Evolutionary conservation across 2,888 invertebrate species (phyloP).

Genomic region (Sinhomidia bicolor): DNA sequence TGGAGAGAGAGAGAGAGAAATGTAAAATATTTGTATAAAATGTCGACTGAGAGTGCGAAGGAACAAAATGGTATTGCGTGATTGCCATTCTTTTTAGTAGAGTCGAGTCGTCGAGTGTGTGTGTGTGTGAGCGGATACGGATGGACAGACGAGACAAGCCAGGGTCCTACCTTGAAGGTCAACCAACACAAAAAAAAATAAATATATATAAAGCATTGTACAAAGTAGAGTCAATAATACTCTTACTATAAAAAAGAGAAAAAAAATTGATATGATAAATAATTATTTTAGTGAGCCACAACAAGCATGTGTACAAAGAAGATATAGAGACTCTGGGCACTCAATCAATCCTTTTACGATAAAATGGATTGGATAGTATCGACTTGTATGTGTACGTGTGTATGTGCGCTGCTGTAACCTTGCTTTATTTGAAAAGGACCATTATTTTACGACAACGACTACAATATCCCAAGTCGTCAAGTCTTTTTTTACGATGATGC

Average conservation of each 20-base stretch:
- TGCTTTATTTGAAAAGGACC: conserved; percentile 56
- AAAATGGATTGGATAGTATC: conserved; percentile 32
- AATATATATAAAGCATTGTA: not conserved
- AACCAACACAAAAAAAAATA: conserved; percentile 10
- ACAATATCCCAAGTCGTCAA: not conserved
- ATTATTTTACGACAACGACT: conserved; percentile 26
- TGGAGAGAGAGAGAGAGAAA: not conserved
- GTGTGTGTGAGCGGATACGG: conserved; percentile 67
- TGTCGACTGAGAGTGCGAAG: not conserved
- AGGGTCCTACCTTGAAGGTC: conserved; percentile 69
- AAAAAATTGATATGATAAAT: conserved; percentile 22
- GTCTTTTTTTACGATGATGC: not conserved
- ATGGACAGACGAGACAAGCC: conserved; percentile 70
- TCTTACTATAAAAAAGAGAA: too few relatives aligned
- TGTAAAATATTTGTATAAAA: not conserved
- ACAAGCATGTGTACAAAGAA: not conserved
- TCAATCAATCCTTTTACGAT: conserved; percentile 39
- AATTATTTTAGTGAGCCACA: not conserved
- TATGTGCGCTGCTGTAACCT: too few relatives aligned
- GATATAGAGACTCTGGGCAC: not conserved
- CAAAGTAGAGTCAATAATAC: not conserved
- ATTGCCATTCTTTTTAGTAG: conserved; percentile 2
- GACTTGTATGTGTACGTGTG: not conserved
- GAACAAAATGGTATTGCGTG: conserved; percentile 15
- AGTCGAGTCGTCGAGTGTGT: conserved; percentile 2